Conservation (phyloP, 2,888 invertebrate species). For the Arge pagana region DNA sequence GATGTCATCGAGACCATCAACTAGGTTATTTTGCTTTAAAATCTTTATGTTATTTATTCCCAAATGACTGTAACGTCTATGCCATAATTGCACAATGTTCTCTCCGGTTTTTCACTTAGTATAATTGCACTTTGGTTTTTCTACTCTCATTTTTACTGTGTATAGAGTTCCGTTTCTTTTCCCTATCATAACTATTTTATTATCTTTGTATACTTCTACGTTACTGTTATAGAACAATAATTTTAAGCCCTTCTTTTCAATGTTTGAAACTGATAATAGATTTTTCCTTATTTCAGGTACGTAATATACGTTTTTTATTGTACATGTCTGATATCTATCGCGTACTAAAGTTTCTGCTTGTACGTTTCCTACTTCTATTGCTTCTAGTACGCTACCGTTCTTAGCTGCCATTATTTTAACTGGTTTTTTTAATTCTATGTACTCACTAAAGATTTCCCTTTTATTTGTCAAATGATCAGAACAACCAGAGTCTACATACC, state of each 20-base stretch:
- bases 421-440: constrained; percentile 15
- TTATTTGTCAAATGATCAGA: constrained; percentile 14
- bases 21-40: constrained; percentile 2
- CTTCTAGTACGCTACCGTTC: constrained; percentile 16
- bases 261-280: constrained; percentile 21
- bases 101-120: constrained; percentile 3
- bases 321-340: constrained; percentile 5
- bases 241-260: constrained; percentile 11
- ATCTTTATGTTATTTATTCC: constrained; percentile 10
- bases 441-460: constrained; percentile 4
- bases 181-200: constrained; percentile 13
- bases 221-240: constrained; percentile 11
- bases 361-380: constrained; percentile 19
- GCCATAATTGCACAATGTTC: constrained; percentile 11
- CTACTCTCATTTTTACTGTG: neutral
- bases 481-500: constrained; percentile 15
- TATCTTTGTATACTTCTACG: constrained; percentile 11
- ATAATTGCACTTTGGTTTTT: constrained; percentile 6
- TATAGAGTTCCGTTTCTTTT: constrained; percentile 2
- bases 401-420: constrained; percentile 15
- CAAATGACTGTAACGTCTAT: constrained; percentile 7
- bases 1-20: neutral
- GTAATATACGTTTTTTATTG: constrained; percentile 14
- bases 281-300: constrained; percentile 19
- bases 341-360: neutral